A percentile compares a stretch with the other conserved stretches of the same genome.
Conservation (phyloP, 2,888 invertebrate genomes). For the Aporophyla nigra region DNA sequence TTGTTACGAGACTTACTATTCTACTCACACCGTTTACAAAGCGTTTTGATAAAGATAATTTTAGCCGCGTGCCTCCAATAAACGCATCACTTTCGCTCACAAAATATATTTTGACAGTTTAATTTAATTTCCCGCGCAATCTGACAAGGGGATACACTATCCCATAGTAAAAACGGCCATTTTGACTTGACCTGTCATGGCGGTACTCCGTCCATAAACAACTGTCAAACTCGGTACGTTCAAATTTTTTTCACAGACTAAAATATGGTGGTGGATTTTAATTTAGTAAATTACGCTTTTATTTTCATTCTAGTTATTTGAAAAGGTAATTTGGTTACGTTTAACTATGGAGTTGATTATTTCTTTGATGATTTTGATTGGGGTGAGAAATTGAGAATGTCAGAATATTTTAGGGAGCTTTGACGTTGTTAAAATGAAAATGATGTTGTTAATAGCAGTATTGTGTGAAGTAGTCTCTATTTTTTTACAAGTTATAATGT, state of each 20-base stretch:
- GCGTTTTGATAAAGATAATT: conserved; percentile 48
- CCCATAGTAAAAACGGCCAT: conserved; percentile 22
- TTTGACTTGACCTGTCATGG: conserved; percentile 37
- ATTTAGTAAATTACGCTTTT: conserved; percentile 43
- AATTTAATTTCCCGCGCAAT: conserved; percentile 68
- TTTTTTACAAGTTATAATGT: not conserved
- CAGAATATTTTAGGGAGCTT: conserved; percentile 10
- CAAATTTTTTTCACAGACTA: not conserved
- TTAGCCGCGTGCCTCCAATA: conserved; percentile 61
- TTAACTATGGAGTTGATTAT: conserved; percentile 46
- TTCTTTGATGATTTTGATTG: conserved; percentile 43
- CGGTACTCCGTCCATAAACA: not conserved
- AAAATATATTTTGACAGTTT: conserved; percentile 75
- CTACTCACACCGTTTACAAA: conserved; percentile 31
- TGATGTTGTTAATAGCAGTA: not conserved
- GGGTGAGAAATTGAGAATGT: conserved; percentile 34
- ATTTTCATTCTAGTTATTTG: conserved; percentile 54
- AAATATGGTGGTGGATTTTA: conserved; percentile 17
- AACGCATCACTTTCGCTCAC: conserved; percentile 43
- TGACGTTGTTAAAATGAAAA: conserved; percentile 16
- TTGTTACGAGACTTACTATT: conserved; percentile 25
- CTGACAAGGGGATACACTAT: conserved; percentile 53
- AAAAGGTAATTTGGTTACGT: conserved; percentile 53
- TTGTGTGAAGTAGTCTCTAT: not conserved
- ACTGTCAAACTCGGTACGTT: conserved; percentile 17